phyloP scores from a whole-genome alignment of 1,140 invertebrate genomes.

The Chionoecetes opilio region DNA sequence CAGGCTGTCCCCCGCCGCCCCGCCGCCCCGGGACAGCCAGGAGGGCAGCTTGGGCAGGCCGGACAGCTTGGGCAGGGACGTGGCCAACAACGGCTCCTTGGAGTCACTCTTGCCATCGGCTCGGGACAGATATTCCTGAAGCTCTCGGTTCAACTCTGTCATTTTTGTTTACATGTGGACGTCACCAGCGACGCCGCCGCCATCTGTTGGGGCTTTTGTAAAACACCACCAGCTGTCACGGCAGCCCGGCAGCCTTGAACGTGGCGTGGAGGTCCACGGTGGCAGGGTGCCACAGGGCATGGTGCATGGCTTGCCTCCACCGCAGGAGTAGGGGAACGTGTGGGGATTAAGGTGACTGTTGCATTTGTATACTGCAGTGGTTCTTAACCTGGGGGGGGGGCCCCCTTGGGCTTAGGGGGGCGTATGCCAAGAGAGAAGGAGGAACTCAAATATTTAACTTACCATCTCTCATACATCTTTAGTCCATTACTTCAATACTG shows the following conservation, averaged over 20 bases:
- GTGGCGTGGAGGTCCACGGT: too few relatives aligned
- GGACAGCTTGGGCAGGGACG: constrained; percentile 73
- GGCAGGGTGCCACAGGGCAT: too few relatives aligned
- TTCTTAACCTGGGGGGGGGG: too few relatives aligned
- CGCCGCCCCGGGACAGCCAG: constrained; percentile 74
- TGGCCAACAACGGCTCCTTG: constrained; percentile 75
- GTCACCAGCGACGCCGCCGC: constrained; percentile 10
- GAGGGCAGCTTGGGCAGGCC: constrained; percentile 77
- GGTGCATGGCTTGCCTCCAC: too few relatives aligned
- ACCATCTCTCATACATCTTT: too few relatives aligned
- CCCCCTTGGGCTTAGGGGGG: not conserved
- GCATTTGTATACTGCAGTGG: too few relatives aligned
- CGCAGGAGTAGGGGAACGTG: too few relatives aligned
- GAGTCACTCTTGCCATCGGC: constrained; percentile 70
- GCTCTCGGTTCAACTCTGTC: constrained; percentile 80
- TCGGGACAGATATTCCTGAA: constrained; percentile 79
- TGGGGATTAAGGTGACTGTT: too few relatives aligned
- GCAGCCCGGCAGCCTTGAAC: too few relatives aligned
- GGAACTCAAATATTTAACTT: too few relatives aligned
- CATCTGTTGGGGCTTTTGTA: constrained; percentile 41
- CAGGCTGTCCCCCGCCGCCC: not conserved
- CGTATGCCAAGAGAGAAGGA: not conserved
- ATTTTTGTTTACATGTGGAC: constrained; percentile 76
- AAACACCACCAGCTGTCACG: not conserved
- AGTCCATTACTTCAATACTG: too few relatives aligned